Base-by-base conservation (phyloP, 2,797 vertebrate genomes). In the Myripristis murdjan region DNA sequence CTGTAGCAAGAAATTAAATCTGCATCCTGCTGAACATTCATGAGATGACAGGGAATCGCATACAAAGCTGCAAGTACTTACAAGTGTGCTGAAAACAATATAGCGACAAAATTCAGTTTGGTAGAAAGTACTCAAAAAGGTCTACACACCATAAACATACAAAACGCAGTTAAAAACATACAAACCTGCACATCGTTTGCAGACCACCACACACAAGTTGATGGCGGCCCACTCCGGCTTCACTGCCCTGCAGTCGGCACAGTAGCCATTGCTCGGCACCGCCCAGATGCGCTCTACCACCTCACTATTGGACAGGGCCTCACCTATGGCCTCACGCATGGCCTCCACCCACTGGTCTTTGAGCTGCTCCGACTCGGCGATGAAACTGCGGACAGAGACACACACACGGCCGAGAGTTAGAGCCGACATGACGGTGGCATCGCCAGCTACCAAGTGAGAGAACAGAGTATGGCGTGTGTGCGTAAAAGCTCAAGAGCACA, bases 191-290 rank as follows among this genome's bases (percentile, higher is more conserved):
- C 98, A 99, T 75, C 91, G 91, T 78, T 97, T 98, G 92, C 98
- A 99, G 90, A 99, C 94, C 87, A 98, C 96, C 2, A 99, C 93
- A 0, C 96, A 96, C 84, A 99, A 93, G 86, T 99, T 99, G 92
- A 99, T 95, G 60, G 97, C 95, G 0, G 96, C 97, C 98, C 98
- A 99, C 47, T 98, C 98, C 0, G 98, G 98, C 22, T 93, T 94
- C 4, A 90, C 60, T 0, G 94, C 87, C 0, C 90, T 87, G 0
- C 98, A 99, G 91, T 99, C 98, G 0, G 97, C 96, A 22, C 98
- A 99, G 74, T 72, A 55, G 48, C 93, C 87, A 90, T 99, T 99
- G 72, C 94, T 84, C 6, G 95, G 94, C 73, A 91, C 92, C 0
- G 57, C 81, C 98, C 98, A 99, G 88, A 99, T 95, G 77, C 64